Evolutionary conservation across 2,797 vertebrate species (phyloP).

Genomic region (Chromobotia macracanthus): DNA sequence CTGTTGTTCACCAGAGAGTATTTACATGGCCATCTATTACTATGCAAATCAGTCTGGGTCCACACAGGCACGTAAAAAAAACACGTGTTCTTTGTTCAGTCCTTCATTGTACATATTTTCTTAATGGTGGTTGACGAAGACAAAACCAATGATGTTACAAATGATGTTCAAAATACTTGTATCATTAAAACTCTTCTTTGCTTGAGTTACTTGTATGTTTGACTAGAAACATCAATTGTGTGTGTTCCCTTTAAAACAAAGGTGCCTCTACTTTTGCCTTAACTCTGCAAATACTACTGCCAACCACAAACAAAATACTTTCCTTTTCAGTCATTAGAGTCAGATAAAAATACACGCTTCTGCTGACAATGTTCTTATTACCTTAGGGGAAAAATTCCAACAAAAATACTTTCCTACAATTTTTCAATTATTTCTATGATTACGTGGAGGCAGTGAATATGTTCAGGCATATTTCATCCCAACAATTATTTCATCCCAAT

Average conservation of each 20-base stretch:
- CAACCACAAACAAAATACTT: constrained; percentile 61
- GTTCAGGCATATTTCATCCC: constrained; percentile 46
- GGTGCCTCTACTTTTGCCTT: not conserved
- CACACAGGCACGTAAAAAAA: constrained; percentile 68
- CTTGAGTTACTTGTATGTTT: constrained; percentile 32
- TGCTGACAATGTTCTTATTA: constrained; percentile 66
- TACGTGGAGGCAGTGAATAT: constrained; percentile 65
- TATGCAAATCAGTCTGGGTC: constrained; percentile 77
- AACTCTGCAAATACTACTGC: constrained; percentile 52
- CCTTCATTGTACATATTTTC: constrained; percentile 73
- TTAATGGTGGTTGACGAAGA: constrained; percentile 57
- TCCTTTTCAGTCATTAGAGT: constrained; percentile 61
- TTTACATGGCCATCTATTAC: constrained; percentile 80
- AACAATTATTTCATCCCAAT: constrained; percentile 61
- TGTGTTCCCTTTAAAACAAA: not conserved
- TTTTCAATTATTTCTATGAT: constrained; percentile 67
- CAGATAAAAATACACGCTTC: constrained; percentile 53
- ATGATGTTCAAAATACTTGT: constrained; percentile 14
- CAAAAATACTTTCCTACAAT: constrained; percentile 65
- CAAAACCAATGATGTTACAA: constrained; percentile 46
- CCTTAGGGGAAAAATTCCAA: constrained; percentile 59
- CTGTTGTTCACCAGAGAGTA: constrained; percentile 61
- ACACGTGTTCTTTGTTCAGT: constrained; percentile 49
- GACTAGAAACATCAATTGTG: constrained; percentile 24
- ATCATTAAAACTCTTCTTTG: constrained; percentile 33